Evolutionary conservation across 2,888 invertebrate genomes (phyloP).

Genomic region (Gisinianus flammeolus): DNA sequence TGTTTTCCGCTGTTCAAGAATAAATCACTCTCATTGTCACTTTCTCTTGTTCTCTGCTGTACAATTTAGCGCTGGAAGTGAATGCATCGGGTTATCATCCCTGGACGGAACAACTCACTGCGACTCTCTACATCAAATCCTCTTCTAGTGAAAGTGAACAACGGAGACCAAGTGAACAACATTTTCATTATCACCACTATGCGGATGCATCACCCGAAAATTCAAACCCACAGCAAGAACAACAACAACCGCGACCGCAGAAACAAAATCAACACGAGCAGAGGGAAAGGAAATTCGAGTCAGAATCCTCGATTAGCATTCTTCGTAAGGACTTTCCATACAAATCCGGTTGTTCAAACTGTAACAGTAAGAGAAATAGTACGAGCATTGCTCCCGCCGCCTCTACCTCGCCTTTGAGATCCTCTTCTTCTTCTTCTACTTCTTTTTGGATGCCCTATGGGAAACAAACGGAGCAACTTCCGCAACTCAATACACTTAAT

Average conservation of each 20-base stretch:
- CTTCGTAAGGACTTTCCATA: too few species aligned
- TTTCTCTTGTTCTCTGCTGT: too few species aligned
- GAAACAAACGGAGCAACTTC: not conserved
- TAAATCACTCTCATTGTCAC: not conserved
- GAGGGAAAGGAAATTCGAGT: not conserved
- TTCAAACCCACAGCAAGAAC: not conserved
- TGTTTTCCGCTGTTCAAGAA: not conserved
- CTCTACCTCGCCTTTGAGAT: conserved; percentile 22
- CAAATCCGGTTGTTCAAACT: too few species aligned
- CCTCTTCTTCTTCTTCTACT: not conserved
- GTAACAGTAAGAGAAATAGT: too few species aligned
- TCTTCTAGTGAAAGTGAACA: not conserved
- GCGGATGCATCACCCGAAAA: not conserved
- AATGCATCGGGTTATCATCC: conserved; percentile 52
- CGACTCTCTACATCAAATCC: conserved; percentile 50
- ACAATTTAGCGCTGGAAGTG: conserved; percentile 53
- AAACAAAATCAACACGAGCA: not conserved
- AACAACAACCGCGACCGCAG: too few species aligned
- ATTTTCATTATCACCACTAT: not conserved
- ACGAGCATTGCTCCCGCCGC: not conserved
- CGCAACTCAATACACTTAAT: not conserved
- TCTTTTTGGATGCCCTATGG: not conserved
- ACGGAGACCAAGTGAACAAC: not conserved
- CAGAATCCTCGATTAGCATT: not conserved
- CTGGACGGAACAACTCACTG: conserved; percentile 53